A percentile compares a stretch with the other conserved stretches of the same genome.
Evolutionary conservation across 2,888 invertebrate species (phyloP).

Genomic region (Pollenia angustigena): DNA sequence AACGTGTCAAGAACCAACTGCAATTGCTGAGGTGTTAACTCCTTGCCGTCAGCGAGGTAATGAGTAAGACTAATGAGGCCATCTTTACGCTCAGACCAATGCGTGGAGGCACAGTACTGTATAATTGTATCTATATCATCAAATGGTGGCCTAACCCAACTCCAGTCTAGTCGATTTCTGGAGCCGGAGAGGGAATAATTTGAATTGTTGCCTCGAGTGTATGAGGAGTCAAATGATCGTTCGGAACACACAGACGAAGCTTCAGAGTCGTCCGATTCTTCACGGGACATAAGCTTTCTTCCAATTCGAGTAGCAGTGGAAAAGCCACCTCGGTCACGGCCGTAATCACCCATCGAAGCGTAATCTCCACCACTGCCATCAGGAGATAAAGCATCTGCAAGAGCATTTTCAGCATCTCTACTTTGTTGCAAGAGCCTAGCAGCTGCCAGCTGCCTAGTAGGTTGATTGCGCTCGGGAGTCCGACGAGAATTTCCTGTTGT

Average conservation of each 20-base stretch:
- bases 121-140: conserved; percentile 95
- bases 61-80: conserved; percentile 92
- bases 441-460: conserved; percentile 88
- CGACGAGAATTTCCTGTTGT: conserved; percentile 81
- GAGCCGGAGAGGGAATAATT: conserved; percentile 94
- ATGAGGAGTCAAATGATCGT: conserved; percentile 91
- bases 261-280: conserved; percentile 95
- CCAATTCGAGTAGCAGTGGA: conserved; percentile 85
- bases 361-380: conserved; percentile 73
- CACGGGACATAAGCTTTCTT: conserved; percentile 86
- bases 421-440: conserved; percentile 94
- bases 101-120: conserved; percentile 93
- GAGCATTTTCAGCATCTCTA: conserved; percentile 93
- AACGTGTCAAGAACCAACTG: conserved; percentile 96
- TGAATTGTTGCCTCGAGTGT: conserved; percentile 91
- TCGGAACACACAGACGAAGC: conserved; percentile 98
- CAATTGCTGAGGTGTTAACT: conserved; percentile 86
- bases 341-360: conserved; percentile 76
- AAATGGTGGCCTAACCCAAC: conserved; percentile 85
- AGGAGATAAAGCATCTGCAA: conserved; percentile 88
- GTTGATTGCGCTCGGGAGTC: conserved; percentile 85
- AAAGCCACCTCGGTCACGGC: conserved; percentile 74
- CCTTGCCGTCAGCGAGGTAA: conserved; percentile 87
- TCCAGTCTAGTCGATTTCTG: conserved; percentile 89
- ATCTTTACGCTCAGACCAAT: conserved; percentile 98